A percentile compares a stretch with the other conserved stretches of the same genome.
phyloP scores from a whole-genome alignment of 2,113 vertebrate species.

The Furnarius figulus region DNA sequence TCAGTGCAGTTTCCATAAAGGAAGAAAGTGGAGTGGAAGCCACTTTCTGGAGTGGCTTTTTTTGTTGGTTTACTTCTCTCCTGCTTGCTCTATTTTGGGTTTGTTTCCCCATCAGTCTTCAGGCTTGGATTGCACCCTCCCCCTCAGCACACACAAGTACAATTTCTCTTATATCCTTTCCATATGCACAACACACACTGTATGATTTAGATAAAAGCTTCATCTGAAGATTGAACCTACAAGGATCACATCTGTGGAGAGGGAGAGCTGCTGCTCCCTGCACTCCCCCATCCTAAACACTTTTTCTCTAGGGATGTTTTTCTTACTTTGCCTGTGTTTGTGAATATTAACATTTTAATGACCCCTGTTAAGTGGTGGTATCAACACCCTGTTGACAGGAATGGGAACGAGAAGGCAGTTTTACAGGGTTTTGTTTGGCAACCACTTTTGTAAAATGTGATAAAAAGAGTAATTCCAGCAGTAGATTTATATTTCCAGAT shows the following conservation, averaged over 20 bases:
- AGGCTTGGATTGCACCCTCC: background rate
- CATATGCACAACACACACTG: background rate
- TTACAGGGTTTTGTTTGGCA: background rate
- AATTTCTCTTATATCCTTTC: background rate
- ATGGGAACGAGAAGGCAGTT: background rate
- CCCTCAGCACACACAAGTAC: background rate
- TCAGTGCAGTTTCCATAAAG: background rate
- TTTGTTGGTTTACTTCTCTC: background rate
- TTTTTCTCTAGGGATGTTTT: background rate
- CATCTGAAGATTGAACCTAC: background rate
- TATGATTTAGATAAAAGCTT: background rate
- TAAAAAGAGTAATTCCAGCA: background rate
- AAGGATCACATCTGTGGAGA: background rate
- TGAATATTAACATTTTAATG: background rate
- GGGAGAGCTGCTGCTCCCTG: background rate
- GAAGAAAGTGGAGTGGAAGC: background rate
- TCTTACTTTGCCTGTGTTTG: background rate
- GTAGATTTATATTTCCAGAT: background rate
- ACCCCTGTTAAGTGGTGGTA: background rate
- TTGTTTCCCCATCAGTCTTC: background rate
- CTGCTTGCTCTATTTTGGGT: background rate
- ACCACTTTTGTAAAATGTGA: background rate
- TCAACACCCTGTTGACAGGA: background rate
- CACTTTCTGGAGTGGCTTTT: background rate
- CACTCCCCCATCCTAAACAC: background rate